Percentiles rank a stretch among this genome's conserved stretches.
Conservation (phyloP, 2,113 vertebrate species). For the Echinops telfairi region DNA sequence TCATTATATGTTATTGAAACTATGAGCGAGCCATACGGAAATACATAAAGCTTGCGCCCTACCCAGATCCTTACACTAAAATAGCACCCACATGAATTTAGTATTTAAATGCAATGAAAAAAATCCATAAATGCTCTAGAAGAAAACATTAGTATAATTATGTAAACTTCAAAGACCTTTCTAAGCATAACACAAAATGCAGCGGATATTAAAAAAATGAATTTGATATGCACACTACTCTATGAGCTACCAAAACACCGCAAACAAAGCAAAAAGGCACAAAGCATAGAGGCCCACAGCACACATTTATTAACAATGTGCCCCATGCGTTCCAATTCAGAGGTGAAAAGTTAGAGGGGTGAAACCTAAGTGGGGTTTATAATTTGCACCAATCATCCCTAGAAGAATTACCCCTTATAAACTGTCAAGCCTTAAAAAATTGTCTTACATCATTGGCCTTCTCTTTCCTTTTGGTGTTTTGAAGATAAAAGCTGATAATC, state of each 20-base stretch:
- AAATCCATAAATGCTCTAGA: conserved; percentile 37
- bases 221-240: background rate
- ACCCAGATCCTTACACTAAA: conserved; percentile 18
- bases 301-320: background rate
- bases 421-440: background rate
- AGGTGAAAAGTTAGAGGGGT: background rate
- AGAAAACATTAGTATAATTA: conserved; percentile 37
- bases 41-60: background rate
- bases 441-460: background rate
- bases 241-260: background rate
- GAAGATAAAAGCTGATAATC: conserved; percentile 16
- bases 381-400: background rate
- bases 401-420: background rate
- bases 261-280: background rate
- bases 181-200: conserved; percentile 44
- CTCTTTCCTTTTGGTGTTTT: background rate
- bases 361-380: background rate
- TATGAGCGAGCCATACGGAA: background rate
- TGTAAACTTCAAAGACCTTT: conserved; percentile 40
- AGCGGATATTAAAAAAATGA: background rate
- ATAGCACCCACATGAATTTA: background rate
- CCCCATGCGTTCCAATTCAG: background rate
- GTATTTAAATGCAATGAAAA: conserved; percentile 30
- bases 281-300: background rate
- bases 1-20: conserved; percentile 44